Conservation (phyloP, 1,140 invertebrate genomes). For the Drosophila ogumai region DNA sequence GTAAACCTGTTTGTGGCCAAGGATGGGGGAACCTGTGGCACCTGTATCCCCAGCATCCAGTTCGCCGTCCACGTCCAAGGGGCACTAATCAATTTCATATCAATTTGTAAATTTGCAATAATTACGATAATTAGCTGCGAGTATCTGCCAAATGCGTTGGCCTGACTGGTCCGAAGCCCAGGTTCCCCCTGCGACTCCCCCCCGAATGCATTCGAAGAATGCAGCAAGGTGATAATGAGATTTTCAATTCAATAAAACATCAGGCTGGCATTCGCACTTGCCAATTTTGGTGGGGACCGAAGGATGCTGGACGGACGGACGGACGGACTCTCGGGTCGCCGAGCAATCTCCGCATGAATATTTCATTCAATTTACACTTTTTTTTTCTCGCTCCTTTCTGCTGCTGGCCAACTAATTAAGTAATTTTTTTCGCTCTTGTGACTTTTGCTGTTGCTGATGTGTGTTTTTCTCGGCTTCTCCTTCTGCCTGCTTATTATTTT, state of each 20-base stretch:
- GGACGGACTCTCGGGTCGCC: slow-evolving; percentile 10
- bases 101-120: slow-evolving; percentile 85
- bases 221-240: slow-evolving; percentile 81
- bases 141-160: slow-evolving; percentile 65
- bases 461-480: slow-evolving; percentile 39
- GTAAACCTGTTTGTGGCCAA: slow-evolving; percentile 29
- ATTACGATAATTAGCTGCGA: slow-evolving; percentile 84
- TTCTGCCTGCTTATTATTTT: slow-evolving; percentile 43
- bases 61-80: slow-evolving; percentile 32
- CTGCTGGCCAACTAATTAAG: slow-evolving; percentile 68
- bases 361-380: slow-evolving; percentile 83
- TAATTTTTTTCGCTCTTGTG: slow-evolving; percentile 68
- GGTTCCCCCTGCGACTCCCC: background rate
- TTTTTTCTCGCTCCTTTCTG: slow-evolving; percentile 30
- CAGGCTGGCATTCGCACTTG: slow-evolving; percentile 58
- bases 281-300: slow-evolving; percentile 62
- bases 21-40: slow-evolving; percentile 40
- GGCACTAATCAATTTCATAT: slow-evolving; percentile 85
- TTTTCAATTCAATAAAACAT: slow-evolving; percentile 80
- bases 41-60: slow-evolving; percentile 36
- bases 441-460: slow-evolving; percentile 53
- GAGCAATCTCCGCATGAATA: slow-evolving; percentile 78
- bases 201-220: slow-evolving; percentile 78
- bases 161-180: slow-evolving; percentile 41
- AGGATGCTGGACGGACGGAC: slow-evolving; percentile 14